phyloP scores from a whole-genome alignment of 2,888 invertebrate species.

The Coremacera marginata region DNA sequence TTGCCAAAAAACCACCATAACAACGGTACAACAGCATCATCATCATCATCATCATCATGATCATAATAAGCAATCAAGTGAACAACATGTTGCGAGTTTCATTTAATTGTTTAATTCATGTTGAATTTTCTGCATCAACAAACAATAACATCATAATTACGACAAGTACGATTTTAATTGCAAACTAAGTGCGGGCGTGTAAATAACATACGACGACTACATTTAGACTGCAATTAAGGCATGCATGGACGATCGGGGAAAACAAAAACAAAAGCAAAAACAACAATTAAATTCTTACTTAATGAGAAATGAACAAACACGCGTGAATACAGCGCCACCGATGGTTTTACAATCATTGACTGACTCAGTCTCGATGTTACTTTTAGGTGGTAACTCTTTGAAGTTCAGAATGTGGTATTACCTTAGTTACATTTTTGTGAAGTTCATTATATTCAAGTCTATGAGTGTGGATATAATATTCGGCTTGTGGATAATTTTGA shows the following conservation, averaged over 20 bases:
- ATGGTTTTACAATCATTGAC: no score
- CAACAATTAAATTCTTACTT: background rate
- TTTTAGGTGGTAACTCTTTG: no score
- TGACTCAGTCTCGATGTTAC: no score
- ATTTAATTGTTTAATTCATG: conserved; percentile 61
- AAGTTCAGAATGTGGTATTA: no score
- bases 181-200: background rate
- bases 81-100: background rate
- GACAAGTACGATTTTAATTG: conserved; percentile 1
- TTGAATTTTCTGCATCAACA: conserved; percentile 61
- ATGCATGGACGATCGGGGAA: background rate
- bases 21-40: background rate
- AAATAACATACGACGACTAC: background rate
- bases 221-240: background rate
- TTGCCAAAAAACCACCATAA: background rate
- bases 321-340: no score
- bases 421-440: no score
- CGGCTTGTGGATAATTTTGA: no score
- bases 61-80: background rate
- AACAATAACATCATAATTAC: conserved; percentile 52
- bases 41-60: background rate
- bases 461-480: no score
- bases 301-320: background rate
- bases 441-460: no score
- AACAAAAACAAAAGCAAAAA: background rate